Evolutionary conservation across 2,797 vertebrate genomes (phyloP), one percentile per base, ranked within the genome.

Genomic region (Pteropus rufus): DNA sequence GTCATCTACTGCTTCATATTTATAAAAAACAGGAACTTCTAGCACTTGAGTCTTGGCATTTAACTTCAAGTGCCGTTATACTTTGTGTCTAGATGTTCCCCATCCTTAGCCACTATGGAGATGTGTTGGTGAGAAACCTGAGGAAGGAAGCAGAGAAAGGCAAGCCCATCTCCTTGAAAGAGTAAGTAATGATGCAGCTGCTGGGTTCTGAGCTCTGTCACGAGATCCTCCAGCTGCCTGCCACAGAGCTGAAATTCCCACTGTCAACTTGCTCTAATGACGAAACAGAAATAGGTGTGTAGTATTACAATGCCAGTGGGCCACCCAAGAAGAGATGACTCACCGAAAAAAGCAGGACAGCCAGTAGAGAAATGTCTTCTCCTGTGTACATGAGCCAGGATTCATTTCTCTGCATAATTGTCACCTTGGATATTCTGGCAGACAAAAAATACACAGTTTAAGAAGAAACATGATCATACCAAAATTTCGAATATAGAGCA

Each of bases 141-240:
- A 87, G 21, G 64, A 93, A 72, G 34, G 83, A 93, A 60, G 54
- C 26, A 69, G 97, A 99, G 95, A 97, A 97, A 87, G 93, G 98
- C 44, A 98, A 98, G 44, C 0, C 64, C 0, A 0, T 96, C 29
- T 4, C 0, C n/a, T 1, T 95, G 36, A 97, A 96, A 73, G 24
- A 95, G 96, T 97, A n/a, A 97, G 95, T 91, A 46, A 5, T 5
- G 5, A 0, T 26, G 7, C 0, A 10, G 29, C 7, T 54, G 6
- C 39, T 58, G 73, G 41, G 14, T 18, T 89, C 29, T 26, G 16
- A 85, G 18, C 23, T 91, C 12, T 39, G 3, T 36, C 52, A 5
- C 0, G 0, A 76, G n/a, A 36, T 4, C 26, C 6, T 62, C 11
- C 34, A 18, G 19, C n/a, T n/a, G 15, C 31, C 73, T 70, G 5